Conservation (phyloP, 2,113 vertebrate species). For the Corythoichthys intestinalis region DNA sequence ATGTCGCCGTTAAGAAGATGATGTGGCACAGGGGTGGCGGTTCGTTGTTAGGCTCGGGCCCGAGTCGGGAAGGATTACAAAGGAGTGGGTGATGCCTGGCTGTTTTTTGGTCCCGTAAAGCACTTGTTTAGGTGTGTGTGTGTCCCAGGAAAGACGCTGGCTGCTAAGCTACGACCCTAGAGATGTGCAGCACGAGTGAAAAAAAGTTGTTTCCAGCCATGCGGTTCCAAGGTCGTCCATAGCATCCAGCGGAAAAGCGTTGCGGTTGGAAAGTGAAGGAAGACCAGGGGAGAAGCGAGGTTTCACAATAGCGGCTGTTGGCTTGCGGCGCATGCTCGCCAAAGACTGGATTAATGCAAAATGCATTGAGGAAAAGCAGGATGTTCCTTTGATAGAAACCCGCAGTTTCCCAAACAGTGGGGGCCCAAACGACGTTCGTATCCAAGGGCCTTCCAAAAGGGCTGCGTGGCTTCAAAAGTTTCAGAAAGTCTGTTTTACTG, state of each 20-base stretch:
- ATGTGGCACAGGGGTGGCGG: conserved; percentile 61
- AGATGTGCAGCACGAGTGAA: conserved; percentile 45
- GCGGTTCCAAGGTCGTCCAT: conserved; percentile 65
- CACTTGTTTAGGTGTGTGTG: conserved; percentile 51
- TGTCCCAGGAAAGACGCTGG: conserved; percentile 32
- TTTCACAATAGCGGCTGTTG: conserved; percentile 52
- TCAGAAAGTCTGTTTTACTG: not conserved
- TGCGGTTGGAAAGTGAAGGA: conserved; percentile 24
- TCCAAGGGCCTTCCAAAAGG: not conserved
- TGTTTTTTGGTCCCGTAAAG: conserved; percentile 69
- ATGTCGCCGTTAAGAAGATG: conserved; percentile 63
- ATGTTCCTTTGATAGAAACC: not conserved
- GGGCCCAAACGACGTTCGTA: not conserved
- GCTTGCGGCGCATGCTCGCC: conserved; percentile 48
- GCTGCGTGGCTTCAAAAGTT: not conserved
- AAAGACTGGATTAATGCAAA: conserved; percentile 11
- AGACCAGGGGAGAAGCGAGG: conserved; percentile 26
- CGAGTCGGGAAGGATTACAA: conserved; percentile 26
- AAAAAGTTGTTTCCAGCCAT: conserved; percentile 51
- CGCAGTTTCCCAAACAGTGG: not conserved
- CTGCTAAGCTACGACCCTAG: conserved; percentile 66
- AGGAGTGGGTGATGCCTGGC: conserved; percentile 31
- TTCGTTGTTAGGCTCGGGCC: conserved; percentile 44
- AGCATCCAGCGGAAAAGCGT: conserved; percentile 56
- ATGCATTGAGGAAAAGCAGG: not conserved